These are phyloP conservation scores for Gambusia yucatana DNA, from an alignment of 2,797 vertebrate species.

Conservation along the genomic window DNA sequence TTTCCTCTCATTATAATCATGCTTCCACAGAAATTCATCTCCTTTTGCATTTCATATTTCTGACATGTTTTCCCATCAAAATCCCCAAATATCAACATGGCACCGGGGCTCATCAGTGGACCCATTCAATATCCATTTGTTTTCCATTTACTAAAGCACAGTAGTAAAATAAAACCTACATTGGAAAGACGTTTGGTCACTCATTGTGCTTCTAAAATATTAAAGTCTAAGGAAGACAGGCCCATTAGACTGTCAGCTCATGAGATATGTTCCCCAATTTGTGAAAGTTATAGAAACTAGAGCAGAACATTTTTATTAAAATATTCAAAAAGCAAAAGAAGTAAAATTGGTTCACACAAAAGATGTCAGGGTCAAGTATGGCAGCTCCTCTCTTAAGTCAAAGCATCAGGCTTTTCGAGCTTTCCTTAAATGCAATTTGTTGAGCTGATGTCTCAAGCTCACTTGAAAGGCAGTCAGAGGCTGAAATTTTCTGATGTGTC, in stretches of 20 bases:
- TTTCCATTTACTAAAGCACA: constrained; percentile 36
- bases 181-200: constrained; percentile 17
- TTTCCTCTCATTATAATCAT: constrained; percentile 40
- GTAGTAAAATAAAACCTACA: background rate
- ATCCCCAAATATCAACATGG: background rate
- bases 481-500: constrained; percentile 36
- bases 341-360: constrained; percentile 29
- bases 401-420: constrained; percentile 22
- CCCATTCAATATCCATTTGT: constrained; percentile 27
- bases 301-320: background rate
- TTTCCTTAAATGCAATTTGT: constrained; percentile 18
- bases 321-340: constrained; percentile 16
- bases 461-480: constrained; percentile 33
- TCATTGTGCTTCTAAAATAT: constrained; percentile 18
- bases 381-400: constrained; percentile 8
- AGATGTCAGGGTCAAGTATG: constrained; percentile 29
- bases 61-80: constrained; percentile 4
- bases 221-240: constrained; percentile 25
- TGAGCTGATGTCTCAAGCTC: constrained; percentile 49
- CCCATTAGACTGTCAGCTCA: constrained; percentile 45
- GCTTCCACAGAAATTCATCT: background rate
- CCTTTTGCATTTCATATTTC: constrained; percentile 11
- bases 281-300: background rate
- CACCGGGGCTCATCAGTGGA: constrained; percentile 14
- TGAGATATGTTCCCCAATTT: constrained; percentile 29